Evolutionary conservation across 2,797 vertebrate species (phyloP), one percentile per base, ranked within the genome.

Genomic region (Clarias pachynema): DNA sequence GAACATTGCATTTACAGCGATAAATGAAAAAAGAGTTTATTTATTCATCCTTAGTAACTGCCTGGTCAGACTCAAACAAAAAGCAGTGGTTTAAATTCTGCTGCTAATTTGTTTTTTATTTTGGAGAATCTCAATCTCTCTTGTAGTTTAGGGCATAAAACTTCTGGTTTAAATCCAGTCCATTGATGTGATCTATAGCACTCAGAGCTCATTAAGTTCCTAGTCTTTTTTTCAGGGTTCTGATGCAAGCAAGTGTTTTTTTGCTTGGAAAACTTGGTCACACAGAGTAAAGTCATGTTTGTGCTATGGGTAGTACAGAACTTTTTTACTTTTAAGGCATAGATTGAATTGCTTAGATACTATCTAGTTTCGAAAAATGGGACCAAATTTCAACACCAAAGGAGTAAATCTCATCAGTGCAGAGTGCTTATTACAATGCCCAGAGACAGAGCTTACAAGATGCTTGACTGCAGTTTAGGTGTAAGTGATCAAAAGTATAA

Each of bases 31-130:
- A 26, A 68, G 16, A 65, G 26, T 66, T 29, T 5, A 66, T 66
- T 70, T 12, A 70, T 53, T 75, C 44, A 56, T 75, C 73, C 16
- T 20, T 75, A 75, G 49, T 56, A 75, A 24, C 20, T 60, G 56
- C 29, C 75, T 60, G 57, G 9, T 78, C 75, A 78, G 9, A 9
- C 5, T 24, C 4, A n/a, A 40, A 40, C 37, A 40, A 37, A 37
- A 37, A 37, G 37, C 20, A 24, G 75, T 60, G 29, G 31, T 78
- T 59, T 37, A 12, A 59, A 2, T 59, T 60, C 3, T 60, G 10
- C 56, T 60, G 57, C 57, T 37, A 6, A 12, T 75, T 74, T 74
- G 24, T 14, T 74, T 26, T 26, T 3, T n/a, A n/a, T 53, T 74
- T 16, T 6, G 2, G 65, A 37, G 18, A 53, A 77, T 53, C 24